phyloP scores from a whole-genome alignment of 2,888 invertebrate species.

The Exocentrus adspersus region DNA sequence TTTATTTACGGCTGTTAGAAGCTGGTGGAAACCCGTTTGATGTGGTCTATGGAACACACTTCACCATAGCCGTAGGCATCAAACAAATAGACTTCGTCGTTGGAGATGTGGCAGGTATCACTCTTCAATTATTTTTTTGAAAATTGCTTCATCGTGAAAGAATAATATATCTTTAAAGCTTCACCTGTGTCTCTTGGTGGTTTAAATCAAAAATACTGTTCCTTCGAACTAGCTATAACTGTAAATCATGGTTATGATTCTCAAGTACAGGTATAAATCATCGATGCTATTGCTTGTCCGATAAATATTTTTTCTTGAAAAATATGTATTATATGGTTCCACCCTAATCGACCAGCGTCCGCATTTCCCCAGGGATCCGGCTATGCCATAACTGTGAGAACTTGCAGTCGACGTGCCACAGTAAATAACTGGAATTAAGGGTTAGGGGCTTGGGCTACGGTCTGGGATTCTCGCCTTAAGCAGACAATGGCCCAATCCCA shows the following conservation, averaged over 20 bases:
- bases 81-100: too few relatives aligned
- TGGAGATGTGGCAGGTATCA: background rate
- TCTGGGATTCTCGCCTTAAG: constrained; percentile 28
- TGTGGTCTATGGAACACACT: background rate
- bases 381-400: constrained; percentile 22
- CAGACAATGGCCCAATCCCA: constrained; percentile 48
- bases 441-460: constrained; percentile 17
- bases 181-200: too few relatives aligned
- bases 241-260: too few relatives aligned
- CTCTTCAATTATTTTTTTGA: background rate
- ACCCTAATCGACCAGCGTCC: background rate
- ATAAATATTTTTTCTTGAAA: too few relatives aligned
- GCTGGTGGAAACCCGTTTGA: background rate
- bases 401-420: constrained; percentile 18
- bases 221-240: too few relatives aligned
- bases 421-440: constrained; percentile 27
- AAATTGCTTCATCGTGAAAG: too few relatives aligned
- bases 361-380: constrained; percentile 22
- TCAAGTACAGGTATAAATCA: too few relatives aligned
- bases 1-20: constrained; percentile 5
- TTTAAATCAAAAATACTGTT: too few relatives aligned
- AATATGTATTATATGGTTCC: background rate
- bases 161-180: too few relatives aligned
- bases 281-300: too few relatives aligned
- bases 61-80: constrained; percentile 9